Evolutionary conservation across 2,888 invertebrate genomes (phyloP), one percentile per base, ranked within the genome.

Genomic region (Rhingia rostrata): DNA sequence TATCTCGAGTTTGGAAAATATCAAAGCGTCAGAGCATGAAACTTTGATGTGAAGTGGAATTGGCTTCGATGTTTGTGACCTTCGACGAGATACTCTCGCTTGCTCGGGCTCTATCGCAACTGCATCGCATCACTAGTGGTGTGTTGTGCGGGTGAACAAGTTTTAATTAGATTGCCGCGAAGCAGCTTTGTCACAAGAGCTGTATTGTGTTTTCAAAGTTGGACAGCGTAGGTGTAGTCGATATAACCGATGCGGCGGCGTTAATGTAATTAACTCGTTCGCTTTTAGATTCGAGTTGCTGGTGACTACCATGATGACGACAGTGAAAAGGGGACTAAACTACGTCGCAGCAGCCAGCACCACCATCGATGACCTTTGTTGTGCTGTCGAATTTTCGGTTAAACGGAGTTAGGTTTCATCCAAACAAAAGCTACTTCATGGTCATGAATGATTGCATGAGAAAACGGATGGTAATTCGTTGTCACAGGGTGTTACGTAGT

Each of bases 1-100:
- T 43, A 49, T 61, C 61, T 22, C 22, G 22, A 45, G 56, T 64
- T 75, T 63, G 58, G 22, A 69, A 51, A 53, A 64, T 81, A 61
- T 81, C 69, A 63, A 75, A 74, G 73, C 66, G 22, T 58, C 35
- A 39, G 32, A 10, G 43, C 9, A 45, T 32, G 41, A 14, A 53
- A 43, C 2, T 33, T 35, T 33, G 22, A 1, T 41, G 30, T 14
- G 39, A 49, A 60, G 7, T 69, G 12, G 54, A 60, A 12, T 61
- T 37, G 66, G 56, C 51, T 51, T 60, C 30, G 47, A 54, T 54
- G 32, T 47, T 41, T 60, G 66, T 80, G 73, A 80, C 80, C 80
- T 80, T 80, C 80, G 73, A 54, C 54, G 49, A 80, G 67, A 73
- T 67, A 74, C 51, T 60, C 64, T 43, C n/a, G 22, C 22, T 22